phyloP scores from a whole-genome alignment of 1,140 invertebrate genomes.

The Drosophila jambulina region DNA sequence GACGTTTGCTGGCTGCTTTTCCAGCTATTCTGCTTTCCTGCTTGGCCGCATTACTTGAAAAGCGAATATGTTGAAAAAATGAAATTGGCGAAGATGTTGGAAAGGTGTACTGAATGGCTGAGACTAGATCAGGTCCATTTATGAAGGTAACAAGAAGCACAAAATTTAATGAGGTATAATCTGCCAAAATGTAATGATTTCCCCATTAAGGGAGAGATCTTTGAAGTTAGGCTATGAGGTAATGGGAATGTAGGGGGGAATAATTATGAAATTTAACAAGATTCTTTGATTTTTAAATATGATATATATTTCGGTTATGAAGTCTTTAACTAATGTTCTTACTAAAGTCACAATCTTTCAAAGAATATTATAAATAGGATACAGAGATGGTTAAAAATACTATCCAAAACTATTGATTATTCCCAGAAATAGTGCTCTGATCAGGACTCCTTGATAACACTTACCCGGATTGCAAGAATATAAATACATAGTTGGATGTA shows the following conservation, averaged over 20 bases:
- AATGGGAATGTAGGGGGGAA: background rate
- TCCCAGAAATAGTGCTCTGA: background rate
- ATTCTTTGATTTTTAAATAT: background rate
- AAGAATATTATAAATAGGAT: background rate
- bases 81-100: constrained; percentile 48
- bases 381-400: background rate
- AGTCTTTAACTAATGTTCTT: no score
- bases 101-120: background rate
- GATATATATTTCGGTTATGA: background rate
- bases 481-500: constrained; percentile 18
- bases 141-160: background rate
- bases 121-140: background rate
- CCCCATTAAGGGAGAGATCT: background rate
- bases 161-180: constrained; percentile 4
- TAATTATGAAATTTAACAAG: background rate
- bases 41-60: constrained; percentile 60
- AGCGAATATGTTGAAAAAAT: constrained; percentile 62
- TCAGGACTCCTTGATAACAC: background rate
- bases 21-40: constrained; percentile 24
- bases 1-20: constrained; percentile 13
- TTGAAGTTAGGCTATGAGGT: background rate
- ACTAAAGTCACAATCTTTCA: background rate
- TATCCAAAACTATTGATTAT: background rate
- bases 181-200: background rate
- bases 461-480: constrained; percentile 21